Percentiles rank a stretch among this genome's conserved stretches.
Conservation (phyloP, 2,797 vertebrate genomes). For the Lepus oiostolus region DNA sequence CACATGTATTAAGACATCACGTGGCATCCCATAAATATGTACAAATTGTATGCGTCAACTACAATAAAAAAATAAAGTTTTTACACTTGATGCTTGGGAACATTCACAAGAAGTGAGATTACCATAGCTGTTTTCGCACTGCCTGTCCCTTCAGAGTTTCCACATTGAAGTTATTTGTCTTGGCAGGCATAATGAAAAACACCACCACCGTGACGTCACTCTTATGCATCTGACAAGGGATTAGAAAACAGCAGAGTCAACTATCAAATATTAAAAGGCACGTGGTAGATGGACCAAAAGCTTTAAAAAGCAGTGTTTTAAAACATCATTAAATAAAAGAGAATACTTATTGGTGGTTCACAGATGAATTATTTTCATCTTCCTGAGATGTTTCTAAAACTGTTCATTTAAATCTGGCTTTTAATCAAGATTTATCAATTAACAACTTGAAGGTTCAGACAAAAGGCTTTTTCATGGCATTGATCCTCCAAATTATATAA, state of each 20-base stretch:
- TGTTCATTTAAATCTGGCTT: conserved; percentile 27
- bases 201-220: conserved; percentile 95
- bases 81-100: background rate
- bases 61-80: background rate
- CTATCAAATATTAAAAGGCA: background rate
- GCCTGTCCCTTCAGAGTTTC: conserved; percentile 98
- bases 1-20: no score
- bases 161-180: conserved; percentile 98
- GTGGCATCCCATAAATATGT: no score
- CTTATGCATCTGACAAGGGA: conserved; percentile 92
- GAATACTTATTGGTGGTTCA: background rate
- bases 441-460: conserved; percentile 13
- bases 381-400: background rate
- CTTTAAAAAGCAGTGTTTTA: conserved; percentile 16
- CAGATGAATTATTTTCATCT: background rate
- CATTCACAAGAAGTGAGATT: conserved; percentile 63
- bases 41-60: no score
- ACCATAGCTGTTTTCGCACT: conserved; percentile 97
- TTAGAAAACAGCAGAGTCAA: conserved; percentile 60
- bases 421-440: background rate
- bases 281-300: background rate
- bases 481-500: background rate
- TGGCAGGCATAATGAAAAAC: conserved; percentile 99
- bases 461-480: background rate
- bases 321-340: background rate